phyloP scores from a whole-genome alignment of 2,888 invertebrate species.

The Neria commutata region DNA sequence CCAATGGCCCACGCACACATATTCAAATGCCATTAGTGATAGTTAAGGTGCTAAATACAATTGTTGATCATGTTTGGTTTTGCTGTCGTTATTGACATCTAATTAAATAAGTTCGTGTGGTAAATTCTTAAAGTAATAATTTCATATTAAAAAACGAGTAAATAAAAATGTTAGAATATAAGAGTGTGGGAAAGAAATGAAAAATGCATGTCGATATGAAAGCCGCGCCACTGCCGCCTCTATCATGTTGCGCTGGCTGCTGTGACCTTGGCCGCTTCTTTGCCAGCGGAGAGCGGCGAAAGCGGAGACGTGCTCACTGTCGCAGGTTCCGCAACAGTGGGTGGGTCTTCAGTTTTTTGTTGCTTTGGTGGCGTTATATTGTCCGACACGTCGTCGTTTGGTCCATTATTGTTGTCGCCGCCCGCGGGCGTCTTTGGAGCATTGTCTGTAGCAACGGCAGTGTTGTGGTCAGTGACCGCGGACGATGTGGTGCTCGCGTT shows the following conservation, averaged over 20 bases:
- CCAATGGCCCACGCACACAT: no score
- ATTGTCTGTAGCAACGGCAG: conserved; percentile 28
- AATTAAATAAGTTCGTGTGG: conserved; percentile 21
- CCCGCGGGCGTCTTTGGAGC: conserved; percentile 20
- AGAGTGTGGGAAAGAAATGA: conserved; percentile 13
- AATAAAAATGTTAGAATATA: conserved; percentile 10
- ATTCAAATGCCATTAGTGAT: conserved; percentile 12
- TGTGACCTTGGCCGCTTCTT: conserved; percentile 22
- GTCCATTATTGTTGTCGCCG: conserved; percentile 50
- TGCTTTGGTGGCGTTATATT: conserved; percentile 26
- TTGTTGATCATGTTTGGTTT: no score
- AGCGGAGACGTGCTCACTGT: neutral
- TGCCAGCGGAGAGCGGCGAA: conserved; percentile 11
- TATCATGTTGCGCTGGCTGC: conserved; percentile 48
- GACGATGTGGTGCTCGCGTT: conserved; percentile 26
- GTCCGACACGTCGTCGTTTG: conserved; percentile 25
- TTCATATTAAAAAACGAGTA: conserved; percentile 17
- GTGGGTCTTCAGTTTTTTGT: conserved; percentile 17
- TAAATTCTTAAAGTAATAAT: conserved; percentile 23
- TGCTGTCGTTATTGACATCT: conserved; percentile 1
- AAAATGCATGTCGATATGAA: neutral
- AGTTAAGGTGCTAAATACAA: conserved; percentile 21
- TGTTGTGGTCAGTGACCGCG: conserved; percentile 15
- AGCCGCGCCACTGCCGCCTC: conserved; percentile 10
- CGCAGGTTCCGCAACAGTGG: conserved; percentile 1